Conservation (phyloP, 2,888 invertebrate species). For the Gisinianus flammeolus region DNA sequence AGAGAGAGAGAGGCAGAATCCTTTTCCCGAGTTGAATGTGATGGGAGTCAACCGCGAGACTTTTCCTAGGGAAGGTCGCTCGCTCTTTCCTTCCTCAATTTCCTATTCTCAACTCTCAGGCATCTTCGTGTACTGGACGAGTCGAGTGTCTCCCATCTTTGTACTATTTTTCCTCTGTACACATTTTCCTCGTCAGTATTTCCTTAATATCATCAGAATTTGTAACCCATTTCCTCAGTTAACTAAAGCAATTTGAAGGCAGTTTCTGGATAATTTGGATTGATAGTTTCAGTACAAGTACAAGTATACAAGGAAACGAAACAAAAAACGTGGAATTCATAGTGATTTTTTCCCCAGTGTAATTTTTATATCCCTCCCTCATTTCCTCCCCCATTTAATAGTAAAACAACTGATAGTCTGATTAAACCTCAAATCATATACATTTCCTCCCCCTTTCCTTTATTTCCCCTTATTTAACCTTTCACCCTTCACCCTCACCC, state of each 20-base stretch:
- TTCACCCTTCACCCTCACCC: not conserved
- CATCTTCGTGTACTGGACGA: not conserved
- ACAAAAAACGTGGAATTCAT: too few relatives aligned
- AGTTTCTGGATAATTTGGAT: too few relatives aligned
- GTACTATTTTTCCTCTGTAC: not conserved
- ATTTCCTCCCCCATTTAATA: too few relatives aligned
- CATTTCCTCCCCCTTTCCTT: not conserved
- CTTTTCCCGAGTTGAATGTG: not conserved
- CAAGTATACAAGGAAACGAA: too few relatives aligned
- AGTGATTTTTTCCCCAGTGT: not conserved
- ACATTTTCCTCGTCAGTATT: too few relatives aligned
- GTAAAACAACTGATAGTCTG: too few relatives aligned
- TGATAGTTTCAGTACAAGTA: too few relatives aligned
- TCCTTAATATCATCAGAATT: too few relatives aligned
- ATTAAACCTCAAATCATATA: too few relatives aligned
- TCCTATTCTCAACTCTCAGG: not conserved
- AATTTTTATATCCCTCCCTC: not conserved
- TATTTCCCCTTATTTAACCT: not conserved
- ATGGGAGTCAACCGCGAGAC: slow-evolving; percentile 40
- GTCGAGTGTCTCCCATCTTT: not conserved
- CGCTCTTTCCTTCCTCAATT: slow-evolving; percentile 11
- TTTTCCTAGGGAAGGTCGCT: slow-evolving; percentile 39
- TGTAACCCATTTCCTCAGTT: too few relatives aligned
- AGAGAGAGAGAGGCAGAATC: slow-evolving; percentile 5
- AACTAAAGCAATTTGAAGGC: too few relatives aligned